Percentiles rank a stretch among this genome's conserved stretches.
These are phyloP conservation scores for Sturnus vulgaris DNA, from an alignment of 2,113 vertebrate genomes.

Conservation along the genomic window DNA sequence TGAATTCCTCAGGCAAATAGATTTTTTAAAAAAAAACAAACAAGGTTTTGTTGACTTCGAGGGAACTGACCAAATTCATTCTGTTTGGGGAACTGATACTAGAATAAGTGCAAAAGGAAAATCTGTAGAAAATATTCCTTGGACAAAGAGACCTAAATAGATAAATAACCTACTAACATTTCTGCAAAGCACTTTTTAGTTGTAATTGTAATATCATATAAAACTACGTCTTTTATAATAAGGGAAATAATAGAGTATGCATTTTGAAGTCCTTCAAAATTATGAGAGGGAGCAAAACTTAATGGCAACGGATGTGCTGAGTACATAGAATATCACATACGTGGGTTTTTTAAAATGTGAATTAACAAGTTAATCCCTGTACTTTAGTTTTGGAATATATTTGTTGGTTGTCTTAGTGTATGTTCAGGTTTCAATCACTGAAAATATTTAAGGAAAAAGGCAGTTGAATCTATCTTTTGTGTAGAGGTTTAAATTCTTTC, in stretches of 20 bases:
- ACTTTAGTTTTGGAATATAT: neutral
- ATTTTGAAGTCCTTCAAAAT: neutral
- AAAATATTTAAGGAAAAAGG: neutral
- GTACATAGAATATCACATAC: neutral
- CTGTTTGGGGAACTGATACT: neutral
- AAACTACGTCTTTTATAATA: neutral
- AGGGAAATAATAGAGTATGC: neutral
- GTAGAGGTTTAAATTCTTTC: neutral
- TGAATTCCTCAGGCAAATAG: neutral
- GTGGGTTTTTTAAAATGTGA: neutral
- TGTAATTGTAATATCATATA: neutral
- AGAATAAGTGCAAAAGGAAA: neutral
- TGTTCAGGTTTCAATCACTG: neutral
- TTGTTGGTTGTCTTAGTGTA: neutral
- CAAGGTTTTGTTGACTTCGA: conserved; percentile 10
- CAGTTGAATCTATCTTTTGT: neutral
- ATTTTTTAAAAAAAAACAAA: neutral
- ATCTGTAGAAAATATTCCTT: neutral
- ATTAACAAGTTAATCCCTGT: neutral
- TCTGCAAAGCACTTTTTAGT: neutral
- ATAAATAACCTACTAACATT: neutral
- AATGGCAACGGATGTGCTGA: neutral
- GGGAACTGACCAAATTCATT: neutral
- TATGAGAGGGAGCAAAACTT: neutral
- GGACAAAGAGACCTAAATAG: neutral